phyloP scores from a whole-genome alignment of 2,888 invertebrate genomes.

The Branchipolynoe longqiensis region DNA sequence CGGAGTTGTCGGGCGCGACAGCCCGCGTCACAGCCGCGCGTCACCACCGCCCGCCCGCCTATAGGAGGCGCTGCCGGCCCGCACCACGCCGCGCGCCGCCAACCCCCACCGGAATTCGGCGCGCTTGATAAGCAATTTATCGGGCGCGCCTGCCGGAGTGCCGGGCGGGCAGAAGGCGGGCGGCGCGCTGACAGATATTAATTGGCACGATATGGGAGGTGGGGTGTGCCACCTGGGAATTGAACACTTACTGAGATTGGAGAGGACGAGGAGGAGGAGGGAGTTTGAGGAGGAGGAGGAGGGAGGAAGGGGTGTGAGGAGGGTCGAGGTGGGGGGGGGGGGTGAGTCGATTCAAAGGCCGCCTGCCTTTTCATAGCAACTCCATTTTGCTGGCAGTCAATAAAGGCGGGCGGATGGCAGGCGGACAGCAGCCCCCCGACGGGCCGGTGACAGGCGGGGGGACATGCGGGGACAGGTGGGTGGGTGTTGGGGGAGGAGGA shows the following conservation, averaged over 20 bases:
- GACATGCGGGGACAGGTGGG: background rate
- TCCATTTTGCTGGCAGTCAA: constrained; percentile 31
- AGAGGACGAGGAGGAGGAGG: too few species aligned
- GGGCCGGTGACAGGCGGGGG: background rate
- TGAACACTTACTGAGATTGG: constrained; percentile 50
- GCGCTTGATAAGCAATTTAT: constrained; percentile 55
- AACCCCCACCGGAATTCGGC: constrained; percentile 23
- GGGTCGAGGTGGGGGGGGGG: background rate
- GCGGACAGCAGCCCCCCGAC: too few species aligned
- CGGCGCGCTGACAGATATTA: constrained; percentile 38
- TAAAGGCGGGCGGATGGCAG: too few species aligned
- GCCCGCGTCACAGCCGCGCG: background rate
- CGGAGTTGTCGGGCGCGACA: constrained; percentile 17
- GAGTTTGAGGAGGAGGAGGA: too few species aligned
- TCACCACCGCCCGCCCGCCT: background rate
- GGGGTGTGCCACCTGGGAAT: constrained; percentile 14
- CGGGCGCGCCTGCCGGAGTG: constrained; percentile 37
- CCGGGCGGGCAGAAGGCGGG: constrained; percentile 28
- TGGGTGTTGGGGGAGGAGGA: background rate
- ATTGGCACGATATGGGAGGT: constrained; percentile 42
- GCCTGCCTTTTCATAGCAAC: constrained; percentile 51
- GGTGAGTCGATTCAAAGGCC: constrained; percentile 31
- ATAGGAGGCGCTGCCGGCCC: too few species aligned
- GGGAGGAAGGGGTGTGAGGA: too few species aligned
- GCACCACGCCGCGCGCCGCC: background rate